phyloP scores from a whole-genome alignment of 1,140 invertebrate genomes.

The Drosophila pectinifera region DNA sequence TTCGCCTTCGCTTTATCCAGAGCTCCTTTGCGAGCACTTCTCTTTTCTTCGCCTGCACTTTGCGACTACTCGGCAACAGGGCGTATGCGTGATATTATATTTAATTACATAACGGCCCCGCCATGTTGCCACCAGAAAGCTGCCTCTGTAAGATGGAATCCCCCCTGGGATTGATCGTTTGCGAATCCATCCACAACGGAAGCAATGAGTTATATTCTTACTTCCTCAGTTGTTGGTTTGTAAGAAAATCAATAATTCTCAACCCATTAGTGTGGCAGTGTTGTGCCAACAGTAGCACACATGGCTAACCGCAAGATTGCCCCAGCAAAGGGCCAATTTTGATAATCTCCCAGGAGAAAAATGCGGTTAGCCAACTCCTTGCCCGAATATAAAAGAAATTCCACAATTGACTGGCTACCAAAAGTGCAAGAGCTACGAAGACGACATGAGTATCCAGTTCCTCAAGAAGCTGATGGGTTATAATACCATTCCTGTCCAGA shows the following conservation, averaged over 20 bases:
- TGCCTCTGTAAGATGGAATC: neutral
- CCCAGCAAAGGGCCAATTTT: neutral
- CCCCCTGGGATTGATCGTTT: slow-evolving; percentile 1
- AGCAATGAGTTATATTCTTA: no score
- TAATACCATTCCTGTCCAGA: neutral
- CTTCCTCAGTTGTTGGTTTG: neutral
- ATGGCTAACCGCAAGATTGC: neutral
- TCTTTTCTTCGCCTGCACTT: slow-evolving; percentile 21
- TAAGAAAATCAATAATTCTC: neutral
- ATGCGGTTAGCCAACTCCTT: neutral
- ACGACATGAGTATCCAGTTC: slow-evolving; percentile 1
- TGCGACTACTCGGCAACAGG: slow-evolving; percentile 3
- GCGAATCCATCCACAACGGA: neutral
- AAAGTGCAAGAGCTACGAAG: neutral
- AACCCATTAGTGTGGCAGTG: neutral
- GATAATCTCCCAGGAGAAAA: no score
- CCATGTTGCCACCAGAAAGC: slow-evolving; percentile 9
- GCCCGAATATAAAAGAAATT: slow-evolving; percentile 20
- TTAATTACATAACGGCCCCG: slow-evolving; percentile 29
- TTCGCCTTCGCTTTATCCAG: neutral
- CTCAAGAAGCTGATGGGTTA: neutral
- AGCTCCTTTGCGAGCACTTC: neutral
- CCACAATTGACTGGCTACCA: neutral
- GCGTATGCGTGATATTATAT: slow-evolving; percentile 47
- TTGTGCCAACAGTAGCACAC: slow-evolving; percentile 4